Evolutionary conservation across 2,797 vertebrate genomes (phyloP).

Genomic region (Merluccius polli): DNA sequence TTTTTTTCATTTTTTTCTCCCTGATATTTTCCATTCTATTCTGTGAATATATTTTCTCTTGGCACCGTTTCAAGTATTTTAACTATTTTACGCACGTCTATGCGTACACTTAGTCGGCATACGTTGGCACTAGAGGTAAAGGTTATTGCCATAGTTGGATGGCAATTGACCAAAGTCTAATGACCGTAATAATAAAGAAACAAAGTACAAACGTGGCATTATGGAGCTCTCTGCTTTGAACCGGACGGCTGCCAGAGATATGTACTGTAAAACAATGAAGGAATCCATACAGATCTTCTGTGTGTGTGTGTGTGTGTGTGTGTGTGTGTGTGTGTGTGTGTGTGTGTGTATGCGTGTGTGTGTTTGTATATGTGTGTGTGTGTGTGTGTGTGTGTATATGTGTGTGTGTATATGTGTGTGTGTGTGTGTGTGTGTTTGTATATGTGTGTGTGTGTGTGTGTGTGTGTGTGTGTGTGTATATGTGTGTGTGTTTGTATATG

Average conservation of each 20-base stretch:
- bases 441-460: too few relatives aligned
- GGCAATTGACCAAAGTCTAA: neutral
- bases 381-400: too few relatives aligned
- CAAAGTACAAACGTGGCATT: slow-evolving; percentile 6
- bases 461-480: too few relatives aligned
- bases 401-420: too few relatives aligned
- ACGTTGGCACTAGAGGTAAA: neutral
- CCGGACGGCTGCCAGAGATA: neutral
- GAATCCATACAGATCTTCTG: too few relatives aligned
- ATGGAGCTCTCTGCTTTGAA: neutral
- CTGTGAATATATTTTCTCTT: too few relatives aligned
- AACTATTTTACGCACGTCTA: neutral
- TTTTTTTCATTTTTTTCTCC: neutral
- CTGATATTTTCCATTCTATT: neutral
- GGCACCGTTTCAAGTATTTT: neutral
- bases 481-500: too few relatives aligned
- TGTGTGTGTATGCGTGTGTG: too few relatives aligned
- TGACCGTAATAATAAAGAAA: slow-evolving; percentile 2
- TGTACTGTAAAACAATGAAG: neutral
- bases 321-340: too few relatives aligned
- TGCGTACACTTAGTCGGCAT: neutral
- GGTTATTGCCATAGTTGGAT: neutral
- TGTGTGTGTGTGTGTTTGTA: too few relatives aligned
- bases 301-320: too few relatives aligned
- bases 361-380: too few relatives aligned